These are phyloP conservation scores for Timandra comae DNA, from an alignment of 2,888 invertebrate genomes.

Conservation along the genomic window DNA sequence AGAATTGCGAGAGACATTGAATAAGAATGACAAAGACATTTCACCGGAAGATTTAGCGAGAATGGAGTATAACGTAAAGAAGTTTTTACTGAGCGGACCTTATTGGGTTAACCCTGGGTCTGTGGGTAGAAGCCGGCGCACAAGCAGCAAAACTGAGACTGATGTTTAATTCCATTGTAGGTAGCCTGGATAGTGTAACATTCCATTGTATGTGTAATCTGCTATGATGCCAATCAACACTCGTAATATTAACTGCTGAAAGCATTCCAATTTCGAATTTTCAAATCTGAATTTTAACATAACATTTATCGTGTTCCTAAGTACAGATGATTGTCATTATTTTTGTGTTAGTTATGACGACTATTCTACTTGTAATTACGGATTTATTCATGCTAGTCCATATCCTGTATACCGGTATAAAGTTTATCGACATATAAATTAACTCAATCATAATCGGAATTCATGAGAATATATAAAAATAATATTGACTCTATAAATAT, in stretches of 20 bases:
- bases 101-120: slow-evolving; percentile 54
- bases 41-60: slow-evolving; percentile 79
- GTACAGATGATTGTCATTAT: slow-evolving; percentile 14
- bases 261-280: slow-evolving; percentile 6
- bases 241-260: slow-evolving; percentile 2
- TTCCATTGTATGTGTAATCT: slow-evolving; percentile 24
- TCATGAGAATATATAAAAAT: no score
- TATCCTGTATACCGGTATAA: slow-evolving; percentile 1
- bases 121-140: slow-evolving; percentile 56
- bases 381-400: slow-evolving; percentile 35
- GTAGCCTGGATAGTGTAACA: slow-evolving; percentile 32
- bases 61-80: slow-evolving; percentile 87
- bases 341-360: slow-evolving; percentile 1
- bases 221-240: slow-evolving; percentile 5
- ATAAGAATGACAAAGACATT: slow-evolving; percentile 56
- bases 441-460: not conserved
- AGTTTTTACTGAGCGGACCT: slow-evolving; percentile 80
- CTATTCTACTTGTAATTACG: slow-evolving; percentile 19
- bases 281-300: slow-evolving; percentile 2
- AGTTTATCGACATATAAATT: not conserved
- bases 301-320: slow-evolving; percentile 25
- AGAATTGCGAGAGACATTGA: slow-evolving; percentile 41
- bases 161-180: slow-evolving; percentile 63
- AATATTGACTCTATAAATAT: slow-evolving; percentile 5
- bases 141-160: slow-evolving; percentile 76